A percentile compares a stretch with the other conserved stretches of the same genome.
These are phyloP conservation scores for Drosophila simulans DNA, from an alignment of 1,140 invertebrate species.

Conservation along the genomic window DNA sequence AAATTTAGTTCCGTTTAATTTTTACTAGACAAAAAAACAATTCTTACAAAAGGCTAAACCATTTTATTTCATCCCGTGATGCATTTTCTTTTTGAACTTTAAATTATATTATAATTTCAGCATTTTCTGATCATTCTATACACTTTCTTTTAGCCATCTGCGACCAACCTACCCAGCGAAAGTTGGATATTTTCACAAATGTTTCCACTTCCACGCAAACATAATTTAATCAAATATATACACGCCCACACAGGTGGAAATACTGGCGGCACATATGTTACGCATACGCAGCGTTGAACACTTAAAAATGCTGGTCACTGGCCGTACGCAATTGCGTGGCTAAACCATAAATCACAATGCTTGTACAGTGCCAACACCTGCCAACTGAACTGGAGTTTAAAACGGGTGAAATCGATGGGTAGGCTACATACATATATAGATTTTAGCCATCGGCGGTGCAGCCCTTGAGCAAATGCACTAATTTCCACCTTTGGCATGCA, in stretches of 20 bases:
- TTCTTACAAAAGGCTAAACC: too few species aligned
- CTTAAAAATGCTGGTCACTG: slow-evolving; percentile 60
- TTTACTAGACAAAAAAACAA: not conserved
- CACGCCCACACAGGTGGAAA: slow-evolving; percentile 1
- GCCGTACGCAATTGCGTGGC: slow-evolving; percentile 34
- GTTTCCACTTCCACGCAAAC: slow-evolving; percentile 26
- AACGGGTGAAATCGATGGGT: not conserved
- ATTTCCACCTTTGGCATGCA: slow-evolving; percentile 49
- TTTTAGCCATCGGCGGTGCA: slow-evolving; percentile 1
- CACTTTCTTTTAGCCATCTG: not conserved
- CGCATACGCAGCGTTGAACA: slow-evolving; percentile 52
- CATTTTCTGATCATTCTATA: not conserved
- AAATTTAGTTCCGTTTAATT: not conserved
- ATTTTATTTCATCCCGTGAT: too few species aligned
- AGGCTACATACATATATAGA: slow-evolving; percentile 6
- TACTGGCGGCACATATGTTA: slow-evolving; percentile 51
- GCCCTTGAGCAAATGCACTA: slow-evolving; percentile 56
- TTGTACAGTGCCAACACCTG: slow-evolving; percentile 51
- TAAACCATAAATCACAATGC: slow-evolving; percentile 62
- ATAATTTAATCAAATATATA: slow-evolving; percentile 57
- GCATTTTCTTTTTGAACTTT: not conserved
- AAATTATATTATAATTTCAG: not conserved
- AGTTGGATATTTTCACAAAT: slow-evolving; percentile 6
- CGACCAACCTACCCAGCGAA: not conserved
- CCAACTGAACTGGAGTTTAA: slow-evolving; percentile 28